Evolutionary conservation across 2,797 vertebrate genomes (phyloP).

Genomic region (Melanotaenia trifasciata): DNA sequence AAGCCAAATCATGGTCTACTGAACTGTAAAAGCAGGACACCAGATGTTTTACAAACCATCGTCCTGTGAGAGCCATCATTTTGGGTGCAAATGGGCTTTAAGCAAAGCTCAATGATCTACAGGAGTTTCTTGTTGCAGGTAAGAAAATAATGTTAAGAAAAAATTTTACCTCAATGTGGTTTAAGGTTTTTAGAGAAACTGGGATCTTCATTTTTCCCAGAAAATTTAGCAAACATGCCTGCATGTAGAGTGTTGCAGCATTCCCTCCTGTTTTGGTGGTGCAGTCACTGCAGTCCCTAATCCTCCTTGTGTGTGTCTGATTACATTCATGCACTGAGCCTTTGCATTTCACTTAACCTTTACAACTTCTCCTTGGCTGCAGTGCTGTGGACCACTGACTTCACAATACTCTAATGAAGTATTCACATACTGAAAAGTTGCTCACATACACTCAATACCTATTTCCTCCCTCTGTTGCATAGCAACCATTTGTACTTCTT

Average conservation of each 20-base stretch:
- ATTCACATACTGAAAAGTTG: not conserved
- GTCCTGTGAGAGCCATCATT: no score
- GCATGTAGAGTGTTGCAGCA: not conserved
- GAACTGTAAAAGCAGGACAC: no score
- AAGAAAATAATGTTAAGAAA: no score
- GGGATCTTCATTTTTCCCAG: not conserved
- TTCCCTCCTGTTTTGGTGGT: not conserved
- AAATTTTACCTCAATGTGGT: no score
- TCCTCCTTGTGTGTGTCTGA: slow-evolving; percentile 12
- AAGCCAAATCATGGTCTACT: no score
- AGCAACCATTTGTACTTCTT: not conserved
- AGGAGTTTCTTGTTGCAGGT: no score
- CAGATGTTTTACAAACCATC: no score
- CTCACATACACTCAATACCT: not conserved
- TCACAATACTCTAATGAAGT: not conserved
- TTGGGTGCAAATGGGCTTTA: no score
- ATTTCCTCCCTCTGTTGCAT: slow-evolving; percentile 3
- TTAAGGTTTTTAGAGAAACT: not conserved
- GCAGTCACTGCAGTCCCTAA: not conserved
- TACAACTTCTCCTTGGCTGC: slow-evolving; percentile 12
- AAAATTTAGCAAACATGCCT: not conserved
- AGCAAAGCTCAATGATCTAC: no score
- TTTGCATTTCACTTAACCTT: slow-evolving; percentile 13
- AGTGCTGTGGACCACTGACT: slow-evolving; percentile 17
- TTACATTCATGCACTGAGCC: slow-evolving; percentile 16